phyloP scores from a whole-genome alignment of 2,888 invertebrate species.

The Phaedon cochleariae region DNA sequence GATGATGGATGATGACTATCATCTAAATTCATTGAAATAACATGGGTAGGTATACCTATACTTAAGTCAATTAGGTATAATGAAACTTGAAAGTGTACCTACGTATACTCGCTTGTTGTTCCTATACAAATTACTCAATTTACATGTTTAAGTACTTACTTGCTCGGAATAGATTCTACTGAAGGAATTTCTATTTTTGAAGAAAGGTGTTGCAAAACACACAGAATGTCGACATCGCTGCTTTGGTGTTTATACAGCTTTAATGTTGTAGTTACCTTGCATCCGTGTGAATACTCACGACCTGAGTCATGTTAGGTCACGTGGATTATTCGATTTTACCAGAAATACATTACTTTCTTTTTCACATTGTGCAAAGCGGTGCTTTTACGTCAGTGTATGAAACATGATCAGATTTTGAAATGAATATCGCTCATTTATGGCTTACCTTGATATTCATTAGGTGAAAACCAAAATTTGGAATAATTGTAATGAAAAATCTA shows the following conservation, averaged over 20 bases:
- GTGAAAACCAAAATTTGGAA: too few species aligned
- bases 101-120: constrained; percentile 1
- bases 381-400: background rate
- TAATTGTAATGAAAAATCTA: too few species aligned
- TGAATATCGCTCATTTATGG: too few species aligned
- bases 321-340: background rate
- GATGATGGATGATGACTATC: too few species aligned
- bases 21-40: too few species aligned
- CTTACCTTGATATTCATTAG: too few species aligned
- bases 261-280: background rate
- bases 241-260: background rate
- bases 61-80: constrained; percentile 13
- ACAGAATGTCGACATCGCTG: constrained; percentile 15
- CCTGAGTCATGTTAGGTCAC: constrained; percentile 7
- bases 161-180: constrained; percentile 25
- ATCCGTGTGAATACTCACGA: constrained; percentile 8
- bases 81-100: too few species aligned
- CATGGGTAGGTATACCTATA: too few species aligned
- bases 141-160: constrained; percentile 29
- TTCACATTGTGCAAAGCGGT: background rate
- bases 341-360: background rate
- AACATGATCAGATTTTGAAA: too few species aligned
- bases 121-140: constrained; percentile 28
- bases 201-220: constrained; percentile 22
- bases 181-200: constrained; percentile 26